Evolutionary conservation across 2,797 vertebrate species (phyloP).

Genomic region (Gorsachius magnificus): DNA sequence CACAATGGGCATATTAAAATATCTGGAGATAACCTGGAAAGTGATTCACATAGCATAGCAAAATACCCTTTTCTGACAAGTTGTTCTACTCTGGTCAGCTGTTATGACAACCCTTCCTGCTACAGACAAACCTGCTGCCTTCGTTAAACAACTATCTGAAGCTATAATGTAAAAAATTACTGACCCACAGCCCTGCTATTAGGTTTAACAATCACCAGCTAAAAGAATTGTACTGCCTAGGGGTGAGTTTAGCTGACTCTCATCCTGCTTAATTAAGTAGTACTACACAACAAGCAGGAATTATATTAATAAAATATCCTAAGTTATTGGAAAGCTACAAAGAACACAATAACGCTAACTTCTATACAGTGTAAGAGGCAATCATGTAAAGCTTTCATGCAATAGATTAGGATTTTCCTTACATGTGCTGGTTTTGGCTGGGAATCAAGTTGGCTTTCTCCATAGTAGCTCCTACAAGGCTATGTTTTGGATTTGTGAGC

Average conservation of each 20-base stretch:
- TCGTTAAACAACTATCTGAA: not conserved
- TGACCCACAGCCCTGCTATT: not conserved
- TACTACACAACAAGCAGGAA: not conserved
- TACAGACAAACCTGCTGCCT: not conserved
- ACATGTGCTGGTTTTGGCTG: not conserved
- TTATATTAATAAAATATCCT: not conserved
- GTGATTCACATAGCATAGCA: not conserved
- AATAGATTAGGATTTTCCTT: not conserved
- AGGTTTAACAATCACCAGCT: not conserved
- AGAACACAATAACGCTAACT: not conserved
- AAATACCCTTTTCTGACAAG: not conserved
- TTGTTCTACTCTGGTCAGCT: not conserved
- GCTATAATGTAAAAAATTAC: not conserved
- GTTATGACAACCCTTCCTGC: not conserved
- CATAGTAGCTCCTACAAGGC: not conserved
- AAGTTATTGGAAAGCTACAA: not conserved
- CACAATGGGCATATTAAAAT: not conserved
- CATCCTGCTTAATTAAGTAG: not conserved
- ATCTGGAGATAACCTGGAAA: not conserved
- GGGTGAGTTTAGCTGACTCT: not conserved
- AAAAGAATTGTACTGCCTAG: not conserved
- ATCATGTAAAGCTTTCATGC: not conserved
- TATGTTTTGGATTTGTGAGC: not conserved
- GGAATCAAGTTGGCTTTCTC: not conserved
- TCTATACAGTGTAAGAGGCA: not conserved